Evolutionary conservation across 2,888 invertebrate species (phyloP).

Genomic region (Halictus quadricinctus): DNA sequence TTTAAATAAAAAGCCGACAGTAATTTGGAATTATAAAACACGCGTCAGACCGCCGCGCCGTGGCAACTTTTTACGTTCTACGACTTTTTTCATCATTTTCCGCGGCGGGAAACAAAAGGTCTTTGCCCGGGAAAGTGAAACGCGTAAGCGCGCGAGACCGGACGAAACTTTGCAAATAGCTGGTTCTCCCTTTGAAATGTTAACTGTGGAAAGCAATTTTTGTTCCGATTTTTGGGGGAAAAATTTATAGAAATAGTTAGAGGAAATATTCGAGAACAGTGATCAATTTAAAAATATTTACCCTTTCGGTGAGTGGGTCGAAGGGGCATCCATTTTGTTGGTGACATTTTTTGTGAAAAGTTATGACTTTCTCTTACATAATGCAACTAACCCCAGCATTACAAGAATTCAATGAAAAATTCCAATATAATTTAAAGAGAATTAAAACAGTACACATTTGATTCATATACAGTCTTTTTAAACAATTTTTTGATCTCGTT

Average conservation of each 20-base stretch:
- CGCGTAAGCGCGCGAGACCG: neutral
- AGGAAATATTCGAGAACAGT: neutral
- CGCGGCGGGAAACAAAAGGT: neutral
- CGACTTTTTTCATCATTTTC: neutral
- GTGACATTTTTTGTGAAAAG: too few relatives aligned
- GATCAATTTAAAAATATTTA: too few relatives aligned
- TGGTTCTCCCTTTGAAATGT: neutral
- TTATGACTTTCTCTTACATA: too few relatives aligned
- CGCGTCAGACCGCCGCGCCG: neutral
- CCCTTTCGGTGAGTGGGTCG: too few relatives aligned
- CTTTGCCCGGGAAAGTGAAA: neutral
- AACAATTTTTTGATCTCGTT: too few relatives aligned
- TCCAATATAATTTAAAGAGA: too few relatives aligned
- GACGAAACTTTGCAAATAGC: neutral
- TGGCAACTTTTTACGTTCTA: neutral
- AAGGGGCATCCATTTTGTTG: too few relatives aligned
- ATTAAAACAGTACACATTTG: too few relatives aligned
- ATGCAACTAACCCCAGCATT: too few relatives aligned
- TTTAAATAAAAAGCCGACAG: conserved; percentile 24
- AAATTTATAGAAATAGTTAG: neutral
- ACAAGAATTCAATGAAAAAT: too few relatives aligned
- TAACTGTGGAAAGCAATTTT: neutral
- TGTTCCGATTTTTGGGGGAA: neutral
- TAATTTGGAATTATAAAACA: conserved; percentile 13
- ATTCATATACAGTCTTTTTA: too few relatives aligned